Base-by-base conservation (phyloP, 2,113 vertebrate genomes). In the Agelaius tricolor region DNA sequence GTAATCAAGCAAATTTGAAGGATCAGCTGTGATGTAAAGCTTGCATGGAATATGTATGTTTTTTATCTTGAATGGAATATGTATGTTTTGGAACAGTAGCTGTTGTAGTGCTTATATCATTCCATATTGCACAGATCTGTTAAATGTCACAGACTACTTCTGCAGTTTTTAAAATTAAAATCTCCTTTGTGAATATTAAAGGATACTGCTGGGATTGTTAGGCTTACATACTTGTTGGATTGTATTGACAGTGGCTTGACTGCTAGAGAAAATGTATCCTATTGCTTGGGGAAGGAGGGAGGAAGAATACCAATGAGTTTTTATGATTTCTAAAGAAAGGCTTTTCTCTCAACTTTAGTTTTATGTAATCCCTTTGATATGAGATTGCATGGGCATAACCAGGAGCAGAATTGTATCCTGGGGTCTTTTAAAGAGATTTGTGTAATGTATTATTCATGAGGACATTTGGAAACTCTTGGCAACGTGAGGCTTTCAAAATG, bases 371-470 rank as follows among this genome's bases (percentile, higher is more conserved):
- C 47, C 37, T 78, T 92, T 92, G 61, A 68, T 86, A 80, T 93
- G 92, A 78, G 61, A 55, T 55, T 78, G 52, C n/a, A 21, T 47
- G 63, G 76, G 28, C 61, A 63, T 91, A 90, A 80, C 27, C 6
- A 2, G 74, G 75, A 87, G 85, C 52, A 65, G 62, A 90, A 90
- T 84, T 63, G 79, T 47, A 52, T 92, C 68, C 44, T 55, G 90
- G 20, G n/a, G 61, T 89, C 66, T 96, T 89, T 41, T 57, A 19
- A 79, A 79, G 52, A 0, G 0, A 81, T 54, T 74, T 95, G 24
- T 66, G 3, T 78, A 86, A 59, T 84, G 58, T n/a, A 30, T 92
- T 87, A 87, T 95, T 94, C 79, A 84, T 46, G 76, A 93, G 59
- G 7, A 26, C 8, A 8, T 83, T 93, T 3, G 9, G 61, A 87